phyloP scores from a whole-genome alignment of 2,113 vertebrate species.

The Triplophysa tibetana region DNA sequence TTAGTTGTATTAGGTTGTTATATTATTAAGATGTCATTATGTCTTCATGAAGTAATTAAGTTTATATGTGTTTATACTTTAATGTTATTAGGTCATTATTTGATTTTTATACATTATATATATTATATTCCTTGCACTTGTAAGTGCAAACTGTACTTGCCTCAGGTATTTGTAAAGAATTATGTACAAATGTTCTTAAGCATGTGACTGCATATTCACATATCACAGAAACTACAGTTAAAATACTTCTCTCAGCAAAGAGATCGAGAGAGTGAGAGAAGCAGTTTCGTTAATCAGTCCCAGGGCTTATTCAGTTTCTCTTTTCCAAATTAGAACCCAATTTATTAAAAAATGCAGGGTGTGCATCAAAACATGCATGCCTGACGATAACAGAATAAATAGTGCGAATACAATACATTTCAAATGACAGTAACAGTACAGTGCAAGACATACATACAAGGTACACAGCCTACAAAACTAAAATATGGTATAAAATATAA shows the following conservation, averaged over 20 bases:
- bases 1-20: constrained; percentile 30
- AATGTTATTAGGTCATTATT: neutral
- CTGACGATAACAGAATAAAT: too few species aligned
- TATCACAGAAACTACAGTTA: constrained; percentile 4
- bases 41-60: neutral
- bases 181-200: neutral
- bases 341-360: too few species aligned
- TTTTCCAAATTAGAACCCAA: neutral
- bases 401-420: too few species aligned
- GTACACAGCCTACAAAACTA: too few species aligned
- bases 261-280: too few species aligned
- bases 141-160: neutral
- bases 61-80: neutral
- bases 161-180: neutral
- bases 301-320: neutral
- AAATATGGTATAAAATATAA: too few species aligned
- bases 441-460: too few species aligned
- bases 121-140: neutral
- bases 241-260: constrained; percentile 1
- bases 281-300: neutral
- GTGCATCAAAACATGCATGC: too few species aligned
- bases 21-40: constrained; percentile 1
- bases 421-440: too few species aligned
- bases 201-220: neutral
- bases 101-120: constrained; percentile 2